phyloP scores from a whole-genome alignment of 2,888 invertebrate genomes.

The Bembecia ichneumoniformis region DNA sequence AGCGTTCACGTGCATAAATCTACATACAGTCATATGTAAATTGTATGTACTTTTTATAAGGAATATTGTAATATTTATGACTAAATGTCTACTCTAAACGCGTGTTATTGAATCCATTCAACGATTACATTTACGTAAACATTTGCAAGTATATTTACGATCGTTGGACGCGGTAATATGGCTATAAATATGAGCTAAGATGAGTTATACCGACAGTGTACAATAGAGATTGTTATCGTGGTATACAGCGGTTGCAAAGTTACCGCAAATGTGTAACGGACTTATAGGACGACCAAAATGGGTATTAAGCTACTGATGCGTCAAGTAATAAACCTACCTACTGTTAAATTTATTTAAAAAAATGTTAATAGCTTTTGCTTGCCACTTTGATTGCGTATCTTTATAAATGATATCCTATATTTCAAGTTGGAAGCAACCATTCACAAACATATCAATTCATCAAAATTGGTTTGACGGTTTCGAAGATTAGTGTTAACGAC shows the following conservation, averaged over 20 bases:
- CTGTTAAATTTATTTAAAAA: too few species aligned
- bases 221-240: conserved; percentile 15
- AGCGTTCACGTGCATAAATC: too few species aligned
- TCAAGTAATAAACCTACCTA: too few species aligned
- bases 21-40: too few species aligned
- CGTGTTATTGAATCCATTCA: conserved; percentile 6
- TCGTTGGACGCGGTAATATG: conserved; percentile 16
- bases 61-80: neutral
- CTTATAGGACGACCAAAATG: conserved; percentile 1
- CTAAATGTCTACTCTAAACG: neutral
- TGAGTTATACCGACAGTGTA: conserved; percentile 20
- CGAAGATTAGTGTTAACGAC: too few species aligned
- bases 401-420: too few species aligned
- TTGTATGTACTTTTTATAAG: neutral
- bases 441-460: too few species aligned
- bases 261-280: conserved; percentile 8
- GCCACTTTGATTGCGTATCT: too few species aligned
- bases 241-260: conserved; percentile 2
- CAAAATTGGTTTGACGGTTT: too few species aligned
- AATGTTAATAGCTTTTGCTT: too few species aligned
- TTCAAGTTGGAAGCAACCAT: too few species aligned
- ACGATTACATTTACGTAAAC: conserved; percentile 8
- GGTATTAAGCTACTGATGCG: too few species aligned
- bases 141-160: conserved; percentile 9
- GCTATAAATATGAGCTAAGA: conserved; percentile 23